phyloP scores from a whole-genome alignment of 2,888 invertebrate species.

The Morpho deidamia region DNA sequence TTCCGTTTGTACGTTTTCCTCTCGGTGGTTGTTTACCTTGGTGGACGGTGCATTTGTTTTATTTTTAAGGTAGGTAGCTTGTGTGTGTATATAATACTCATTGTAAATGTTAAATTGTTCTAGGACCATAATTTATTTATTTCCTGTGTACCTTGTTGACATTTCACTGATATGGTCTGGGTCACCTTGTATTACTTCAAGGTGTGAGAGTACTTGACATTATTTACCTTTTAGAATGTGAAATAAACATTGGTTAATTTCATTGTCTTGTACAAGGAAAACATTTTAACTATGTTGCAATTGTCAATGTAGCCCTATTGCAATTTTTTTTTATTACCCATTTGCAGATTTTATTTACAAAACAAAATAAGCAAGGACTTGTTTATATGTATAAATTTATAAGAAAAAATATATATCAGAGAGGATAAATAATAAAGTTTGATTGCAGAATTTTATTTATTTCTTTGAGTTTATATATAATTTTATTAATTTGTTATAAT shows the following conservation, averaged over 20 bases:
- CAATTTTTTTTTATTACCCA: neutral
- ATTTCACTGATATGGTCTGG: constrained; percentile 62
- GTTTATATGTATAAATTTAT: neutral
- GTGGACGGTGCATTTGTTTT: constrained; percentile 51
- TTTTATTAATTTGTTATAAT: too few species aligned
- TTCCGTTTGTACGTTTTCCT: constrained; percentile 67
- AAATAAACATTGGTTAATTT: constrained; percentile 48
- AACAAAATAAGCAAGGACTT: neutral
- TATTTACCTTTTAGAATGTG: constrained; percentile 44
- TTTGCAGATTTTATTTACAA: neutral
- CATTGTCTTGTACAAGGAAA: constrained; percentile 33
- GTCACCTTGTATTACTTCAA: constrained; percentile 68
- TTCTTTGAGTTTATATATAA: too few species aligned
- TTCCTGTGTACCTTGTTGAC: constrained; percentile 58
- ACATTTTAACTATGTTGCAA: constrained; percentile 10
- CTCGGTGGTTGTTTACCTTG: constrained; percentile 66
- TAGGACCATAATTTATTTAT: constrained; percentile 44
- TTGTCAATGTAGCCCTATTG: constrained; percentile 2
- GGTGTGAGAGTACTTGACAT: constrained; percentile 68
- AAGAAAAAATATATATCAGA: too few species aligned
- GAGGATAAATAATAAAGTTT: too few species aligned
- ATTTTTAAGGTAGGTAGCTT: constrained; percentile 44
- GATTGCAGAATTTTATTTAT: too few species aligned
- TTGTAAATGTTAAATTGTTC: constrained; percentile 45
- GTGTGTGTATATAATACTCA: constrained; percentile 47